Percentiles rank a stretch among this genome's conserved stretches.
Evolutionary conservation across 2,113 vertebrate genomes (phyloP).

Genomic region (Perca fluviatilis): DNA sequence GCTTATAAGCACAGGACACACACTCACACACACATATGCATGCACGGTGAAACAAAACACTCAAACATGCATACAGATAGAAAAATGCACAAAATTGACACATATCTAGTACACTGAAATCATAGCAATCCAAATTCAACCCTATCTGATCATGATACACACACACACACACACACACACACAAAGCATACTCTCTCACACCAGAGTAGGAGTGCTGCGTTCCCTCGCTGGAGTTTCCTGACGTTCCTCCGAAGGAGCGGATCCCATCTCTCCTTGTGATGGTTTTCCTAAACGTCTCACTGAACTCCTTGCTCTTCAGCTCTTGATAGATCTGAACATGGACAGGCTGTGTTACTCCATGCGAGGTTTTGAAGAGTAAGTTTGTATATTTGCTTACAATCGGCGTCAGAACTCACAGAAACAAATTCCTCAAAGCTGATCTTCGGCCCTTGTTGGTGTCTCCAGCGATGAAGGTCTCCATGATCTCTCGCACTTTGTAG

Average conservation of each 20-base stretch:
- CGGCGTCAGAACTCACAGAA: slow-evolving; percentile 83
- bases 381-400: neutral
- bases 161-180: neutral
- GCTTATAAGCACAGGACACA: slow-evolving; percentile 38
- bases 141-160: neutral
- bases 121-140: neutral
- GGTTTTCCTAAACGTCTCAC: slow-evolving; percentile 92
- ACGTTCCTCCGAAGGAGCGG: slow-evolving; percentile 93
- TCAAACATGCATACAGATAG: slow-evolving; percentile 7
- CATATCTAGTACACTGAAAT: neutral
- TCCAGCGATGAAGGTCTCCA: slow-evolving; percentile 90
- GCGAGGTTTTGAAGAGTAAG: rapidly evolving
- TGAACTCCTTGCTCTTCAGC: slow-evolving; percentile 94
- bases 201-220: slow-evolving; percentile 98
- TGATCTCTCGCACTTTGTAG: slow-evolving; percentile 94
- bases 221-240: slow-evolving; percentile 92
- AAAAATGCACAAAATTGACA: slow-evolving; percentile 1
- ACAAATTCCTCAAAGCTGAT: slow-evolving; percentile 98
- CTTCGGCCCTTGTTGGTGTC: slow-evolving; percentile 95
- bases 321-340: slow-evolving; percentile 91
- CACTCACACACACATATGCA: slow-evolving; percentile 27
- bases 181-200: slow-evolving; percentile 54
- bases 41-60: slow-evolving; percentile 30
- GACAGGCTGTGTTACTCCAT: neutral
- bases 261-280: slow-evolving; percentile 94